Evolutionary conservation across 2,888 invertebrate species (phyloP).

Genomic region (Rosalia funebris): DNA sequence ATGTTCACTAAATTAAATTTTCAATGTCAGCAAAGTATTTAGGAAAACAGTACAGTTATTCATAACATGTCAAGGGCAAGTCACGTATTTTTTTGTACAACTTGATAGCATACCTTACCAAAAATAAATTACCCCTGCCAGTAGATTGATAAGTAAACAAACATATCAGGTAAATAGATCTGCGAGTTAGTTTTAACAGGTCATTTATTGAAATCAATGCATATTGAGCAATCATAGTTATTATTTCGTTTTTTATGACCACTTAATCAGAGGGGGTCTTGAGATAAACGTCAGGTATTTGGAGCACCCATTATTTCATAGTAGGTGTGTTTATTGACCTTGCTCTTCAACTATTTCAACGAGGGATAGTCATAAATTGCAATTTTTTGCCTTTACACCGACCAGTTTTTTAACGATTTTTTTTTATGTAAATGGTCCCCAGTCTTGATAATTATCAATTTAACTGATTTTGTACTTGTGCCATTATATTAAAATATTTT

Average conservation of each 20-base stretch:
- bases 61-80: conserved; percentile 13
- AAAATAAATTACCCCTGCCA: conserved; percentile 7
- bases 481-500: no score
- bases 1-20: neutral
- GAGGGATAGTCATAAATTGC: conserved; percentile 1
- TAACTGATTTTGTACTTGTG: no score
- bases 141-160: neutral
- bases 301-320: conserved; percentile 12
- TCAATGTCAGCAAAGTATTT: neutral
- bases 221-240: neutral
- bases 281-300: conserved; percentile 1
- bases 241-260: neutral
- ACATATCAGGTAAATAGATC: conserved; percentile 6
- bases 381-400: neutral
- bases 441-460: neutral
- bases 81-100: neutral
- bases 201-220: conserved; percentile 15
- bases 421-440: no score
- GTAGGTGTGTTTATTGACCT: conserved; percentile 27
- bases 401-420: neutral
- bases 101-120: neutral
- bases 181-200: conserved; percentile 3
- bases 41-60: neutral
- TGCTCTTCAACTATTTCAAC: conserved; percentile 23
- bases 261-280: conserved; percentile 15